phyloP scores from a whole-genome alignment of 2,113 vertebrate genomes.

The Lagopus leucura region DNA sequence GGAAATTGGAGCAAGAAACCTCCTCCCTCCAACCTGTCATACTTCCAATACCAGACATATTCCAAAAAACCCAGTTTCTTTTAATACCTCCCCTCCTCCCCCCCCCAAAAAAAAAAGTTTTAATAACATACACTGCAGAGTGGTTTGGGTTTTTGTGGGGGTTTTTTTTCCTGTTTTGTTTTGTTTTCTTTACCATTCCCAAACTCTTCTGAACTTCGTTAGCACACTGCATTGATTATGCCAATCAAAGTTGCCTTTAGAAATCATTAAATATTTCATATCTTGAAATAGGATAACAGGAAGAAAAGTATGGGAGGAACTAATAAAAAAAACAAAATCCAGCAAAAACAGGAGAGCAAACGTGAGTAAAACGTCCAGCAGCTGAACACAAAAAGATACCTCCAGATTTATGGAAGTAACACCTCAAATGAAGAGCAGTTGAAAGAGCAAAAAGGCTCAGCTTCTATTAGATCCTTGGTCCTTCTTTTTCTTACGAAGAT shows the following conservation, averaged over 20 bases:
- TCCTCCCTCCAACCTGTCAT: background rate
- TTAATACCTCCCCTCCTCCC: background rate
- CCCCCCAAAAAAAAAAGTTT: background rate
- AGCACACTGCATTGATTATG: background rate
- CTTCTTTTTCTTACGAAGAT: background rate
- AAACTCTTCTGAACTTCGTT: background rate
- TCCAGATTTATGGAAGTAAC: background rate
- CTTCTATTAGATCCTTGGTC: background rate
- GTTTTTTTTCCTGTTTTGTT: too few species aligned
- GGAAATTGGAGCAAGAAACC: background rate
- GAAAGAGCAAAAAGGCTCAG: background rate
- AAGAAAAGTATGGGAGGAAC: background rate
- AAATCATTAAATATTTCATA: background rate
- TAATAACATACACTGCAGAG: background rate
- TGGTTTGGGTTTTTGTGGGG: background rate
- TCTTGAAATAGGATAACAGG: background rate
- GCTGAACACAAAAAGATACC: background rate
- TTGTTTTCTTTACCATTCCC: background rate
- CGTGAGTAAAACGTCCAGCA: background rate
- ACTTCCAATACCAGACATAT: background rate
- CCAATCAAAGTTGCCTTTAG: background rate
- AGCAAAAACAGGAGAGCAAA: background rate
- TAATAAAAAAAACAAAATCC: background rate
- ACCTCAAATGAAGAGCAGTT: background rate
- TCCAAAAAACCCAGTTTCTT: background rate